Conservation (phyloP, 1,140 invertebrate genomes). For the Saccostrea glomerata region DNA sequence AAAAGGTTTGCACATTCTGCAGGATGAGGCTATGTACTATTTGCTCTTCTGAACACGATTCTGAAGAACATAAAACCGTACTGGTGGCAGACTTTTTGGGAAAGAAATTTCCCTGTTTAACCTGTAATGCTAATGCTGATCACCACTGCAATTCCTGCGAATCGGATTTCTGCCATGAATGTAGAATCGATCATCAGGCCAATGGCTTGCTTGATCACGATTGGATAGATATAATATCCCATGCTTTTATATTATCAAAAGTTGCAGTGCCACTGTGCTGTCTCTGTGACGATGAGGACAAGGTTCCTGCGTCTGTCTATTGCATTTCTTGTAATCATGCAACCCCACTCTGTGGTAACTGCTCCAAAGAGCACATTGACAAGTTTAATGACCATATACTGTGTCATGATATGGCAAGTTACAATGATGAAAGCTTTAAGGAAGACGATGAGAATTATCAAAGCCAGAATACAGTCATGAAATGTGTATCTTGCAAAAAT, state of each 20-base stretch:
- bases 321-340: neutral
- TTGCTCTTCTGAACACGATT: neutral
- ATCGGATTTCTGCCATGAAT: neutral
- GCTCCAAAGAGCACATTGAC: neutral
- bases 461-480: neutral
- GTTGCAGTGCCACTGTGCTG: neutral
- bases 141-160: neutral
- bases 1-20: neutral
- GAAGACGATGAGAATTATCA: neutral
- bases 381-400: neutral
- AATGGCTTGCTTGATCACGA: neutral
- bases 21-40: neutral
- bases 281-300: neutral
- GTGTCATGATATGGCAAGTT: neutral
- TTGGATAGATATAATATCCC: slow-evolving; percentile 2
- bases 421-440: neutral
- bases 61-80: neutral
- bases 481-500: neutral
- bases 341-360: neutral
- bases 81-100: neutral
- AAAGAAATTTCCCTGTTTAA: neutral
- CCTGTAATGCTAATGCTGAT: neutral
- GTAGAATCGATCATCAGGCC: neutral
- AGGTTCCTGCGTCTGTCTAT: neutral
- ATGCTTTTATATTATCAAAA: neutral